A percentile compares a stretch with the other conserved stretches of the same genome.
Conservation (phyloP, 2,113 vertebrate genomes). For the Otus sunia region DNA sequence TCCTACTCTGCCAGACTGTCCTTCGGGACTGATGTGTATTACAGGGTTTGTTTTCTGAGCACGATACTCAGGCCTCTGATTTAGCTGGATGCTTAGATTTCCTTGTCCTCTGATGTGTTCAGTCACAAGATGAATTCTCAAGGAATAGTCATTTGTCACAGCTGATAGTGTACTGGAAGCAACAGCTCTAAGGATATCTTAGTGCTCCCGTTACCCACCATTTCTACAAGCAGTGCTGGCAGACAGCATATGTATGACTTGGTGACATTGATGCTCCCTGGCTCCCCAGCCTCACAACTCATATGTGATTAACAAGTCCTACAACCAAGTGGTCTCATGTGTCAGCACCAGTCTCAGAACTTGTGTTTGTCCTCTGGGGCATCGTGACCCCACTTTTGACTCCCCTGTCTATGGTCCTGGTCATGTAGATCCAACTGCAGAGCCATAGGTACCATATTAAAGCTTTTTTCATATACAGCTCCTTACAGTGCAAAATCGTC, state of each 20-base stretch:
- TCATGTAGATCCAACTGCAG: neutral
- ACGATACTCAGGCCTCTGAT: neutral
- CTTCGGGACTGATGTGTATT: neutral
- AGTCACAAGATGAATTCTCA: neutral
- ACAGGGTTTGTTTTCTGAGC: neutral
- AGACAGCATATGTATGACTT: neutral
- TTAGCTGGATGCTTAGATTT: neutral
- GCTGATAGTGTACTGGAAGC: neutral
- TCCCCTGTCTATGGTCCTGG: neutral
- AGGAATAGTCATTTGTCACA: neutral
- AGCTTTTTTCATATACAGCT: neutral
- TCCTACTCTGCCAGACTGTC: neutral
- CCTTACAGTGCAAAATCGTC: neutral
- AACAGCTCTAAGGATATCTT: neutral
- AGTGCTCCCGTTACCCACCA: neutral
- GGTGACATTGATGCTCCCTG: accelerated
- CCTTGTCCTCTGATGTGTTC: neutral
- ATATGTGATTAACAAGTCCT: neutral
- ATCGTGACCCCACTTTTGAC: neutral
- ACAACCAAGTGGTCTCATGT: neutral
- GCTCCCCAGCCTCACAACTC: neutral
- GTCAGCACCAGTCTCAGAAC: neutral
- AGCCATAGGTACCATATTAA: neutral
- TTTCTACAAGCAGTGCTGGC: neutral
- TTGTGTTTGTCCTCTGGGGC: neutral